Evolutionary conservation across 2,888 invertebrate genomes (phyloP), one percentile per base, ranked within the genome.

Genomic region (Autographa pulchrina): DNA sequence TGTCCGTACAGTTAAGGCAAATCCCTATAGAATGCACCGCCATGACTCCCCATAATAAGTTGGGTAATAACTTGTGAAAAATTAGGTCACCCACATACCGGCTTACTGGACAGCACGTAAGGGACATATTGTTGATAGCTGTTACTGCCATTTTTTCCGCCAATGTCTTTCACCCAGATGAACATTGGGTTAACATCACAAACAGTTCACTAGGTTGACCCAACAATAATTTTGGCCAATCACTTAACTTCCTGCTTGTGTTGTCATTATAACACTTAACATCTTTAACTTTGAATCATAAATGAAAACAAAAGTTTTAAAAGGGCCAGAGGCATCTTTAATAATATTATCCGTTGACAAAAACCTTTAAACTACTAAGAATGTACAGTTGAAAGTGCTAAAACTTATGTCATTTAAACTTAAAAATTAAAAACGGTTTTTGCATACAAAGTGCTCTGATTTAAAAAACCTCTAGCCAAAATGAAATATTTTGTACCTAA

Each of bases 71-170:
- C 88, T 89, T 86, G 71, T 77, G 68, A 77, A 86, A 89, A 92
- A 92, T 91, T 91, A 86, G 92, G 92, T 92, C 91, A 90, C 88
- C 89, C 83, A 86, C 75, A 87, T 88, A 83, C 78, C 63, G 75
- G 79, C 78, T 78, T 85, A 82, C 82, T 78, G 78, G 81, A 79
- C 70, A 80, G 75, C 82, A 80, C 80, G 76, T 80, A 79, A 74
- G 79, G 80, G 78, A 69, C 77, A 68, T 78, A 83, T 81, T 82
- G 85, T 77, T 77, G 80, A 82, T 78, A 48, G 48, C 48, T 48
- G 48, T n/a, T n/a, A 77, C 79, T 69, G 65, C 67, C 73, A 82
- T 79, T 83, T 84, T 78, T 81, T 74, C 65, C 67, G 64, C 32
- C 63, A 75, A 68, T 74, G 70, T 68, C 77, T 81, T 81, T 64